Conservation (phyloP, 2,797 vertebrate species). For the Darevskia nairensis region DNA sequence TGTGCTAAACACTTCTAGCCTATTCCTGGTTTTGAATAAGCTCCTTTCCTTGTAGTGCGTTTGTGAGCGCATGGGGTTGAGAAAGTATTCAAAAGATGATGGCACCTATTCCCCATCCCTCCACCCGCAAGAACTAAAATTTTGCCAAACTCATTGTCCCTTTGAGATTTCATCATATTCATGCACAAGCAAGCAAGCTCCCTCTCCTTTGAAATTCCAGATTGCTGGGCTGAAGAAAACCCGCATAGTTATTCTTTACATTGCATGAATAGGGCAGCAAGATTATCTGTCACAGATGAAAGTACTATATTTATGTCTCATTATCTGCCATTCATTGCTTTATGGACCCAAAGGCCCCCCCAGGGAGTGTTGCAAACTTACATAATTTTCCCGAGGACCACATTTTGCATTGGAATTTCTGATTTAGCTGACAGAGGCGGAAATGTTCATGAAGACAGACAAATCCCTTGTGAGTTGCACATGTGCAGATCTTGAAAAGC, state of each 20-base stretch:
- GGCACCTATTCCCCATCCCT: constrained; percentile 35
- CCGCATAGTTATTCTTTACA: constrained; percentile 60
- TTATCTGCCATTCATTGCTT: constrained; percentile 76
- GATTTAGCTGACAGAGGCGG: constrained; percentile 68
- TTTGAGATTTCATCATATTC: constrained; percentile 54
- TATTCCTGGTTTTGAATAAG: constrained; percentile 23
- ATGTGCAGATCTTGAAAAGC: constrained; percentile 19
- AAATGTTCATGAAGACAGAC: constrained; percentile 65
- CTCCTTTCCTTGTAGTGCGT: constrained; percentile 33
- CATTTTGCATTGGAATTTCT: constrained; percentile 69
- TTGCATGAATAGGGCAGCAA: constrained; percentile 64
- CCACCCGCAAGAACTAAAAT: constrained; percentile 12
- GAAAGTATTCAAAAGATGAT: constrained; percentile 57
- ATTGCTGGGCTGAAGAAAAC: constrained; percentile 65
- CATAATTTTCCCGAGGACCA: constrained; percentile 69
- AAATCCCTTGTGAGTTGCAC: constrained; percentile 7
- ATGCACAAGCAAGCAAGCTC: constrained; percentile 44
- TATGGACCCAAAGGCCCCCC: constrained; percentile 68
- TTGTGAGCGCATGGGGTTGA: neutral
- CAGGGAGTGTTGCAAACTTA: constrained; percentile 70
- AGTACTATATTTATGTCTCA: constrained; percentile 72
- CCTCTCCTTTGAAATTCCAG: constrained; percentile 54
- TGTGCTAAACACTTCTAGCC: neutral
- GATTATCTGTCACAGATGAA: constrained; percentile 70
- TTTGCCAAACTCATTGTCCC: constrained; percentile 53